Base-by-base conservation (phyloP, 2,888 invertebrate genomes). In the Gisinianus flammeolus region DNA sequence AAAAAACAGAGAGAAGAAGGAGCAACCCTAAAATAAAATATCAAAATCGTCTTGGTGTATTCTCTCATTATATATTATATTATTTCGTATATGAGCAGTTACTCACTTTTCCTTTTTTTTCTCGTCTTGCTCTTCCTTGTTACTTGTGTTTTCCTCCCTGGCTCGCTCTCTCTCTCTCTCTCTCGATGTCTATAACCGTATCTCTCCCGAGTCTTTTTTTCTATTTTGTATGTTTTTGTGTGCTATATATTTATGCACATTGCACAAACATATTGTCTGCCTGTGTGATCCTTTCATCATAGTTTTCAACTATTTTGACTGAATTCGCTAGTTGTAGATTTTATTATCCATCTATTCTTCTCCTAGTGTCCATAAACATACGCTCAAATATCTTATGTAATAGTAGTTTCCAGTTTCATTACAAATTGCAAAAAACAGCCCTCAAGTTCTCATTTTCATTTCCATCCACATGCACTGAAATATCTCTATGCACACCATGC, bases 371-470 rank as follows among this genome's bases (percentile, higher is more conserved):
- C 70, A 70, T 54, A 70, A 70, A 70, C 54, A 70, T 70, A 44
- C 70, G 52, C 26, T 70, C 19, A 44, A 69, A 69, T 35, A 10
- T 16, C 16, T 16, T 35, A 69, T 54, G 19, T n/a, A n/a, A n/a
- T n/a, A n/a, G n/a, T 54, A 19, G 54, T 16, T 54, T 70, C 28
- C 52, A 52, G 12, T 54, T 26, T 35, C 22, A 16, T 44, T 54
- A 30, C 30, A 31, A 31, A 16, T 44, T n/a, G 28, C 33, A 64
- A 70, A 52, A n/a, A n/a, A n/a, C n/a, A n/a, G n/a, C n/a, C n/a
- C n/a, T n/a, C n/a, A n/a, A n/a, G n/a, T n/a, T n/a, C 70, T 70
- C 70, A 70, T 70, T 68, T 35, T 35, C 70, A 52, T 52, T 26
- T 28, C 28, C 31, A 31, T 44, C 35, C 35, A 10, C 10, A 58